Evolutionary conservation across 1,140 invertebrate species (phyloP), one percentile per base, ranked within the genome.

Genomic region (Cherax destructor): DNA sequence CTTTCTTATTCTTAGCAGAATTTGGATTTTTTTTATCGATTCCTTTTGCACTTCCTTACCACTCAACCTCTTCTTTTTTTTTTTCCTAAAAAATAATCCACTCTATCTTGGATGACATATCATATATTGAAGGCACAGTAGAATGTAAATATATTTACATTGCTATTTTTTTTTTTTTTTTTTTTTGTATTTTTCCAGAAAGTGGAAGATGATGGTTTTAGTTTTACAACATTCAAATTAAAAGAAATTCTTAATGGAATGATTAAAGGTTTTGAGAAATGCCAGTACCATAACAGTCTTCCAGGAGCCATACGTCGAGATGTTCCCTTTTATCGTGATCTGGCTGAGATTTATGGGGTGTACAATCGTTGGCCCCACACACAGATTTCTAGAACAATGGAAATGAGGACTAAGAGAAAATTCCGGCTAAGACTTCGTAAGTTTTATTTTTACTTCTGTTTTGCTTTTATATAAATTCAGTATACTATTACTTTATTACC

Each of bases 241-340:
- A 92, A 92, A 56, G 91, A 92, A 52, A 92, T 88, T 50, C 72
- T 92, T 21, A 88, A 72, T 47, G 91, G 86, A 7, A 92, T 88
- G 80, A 88, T 92, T n/a, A 92, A 92, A 56, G 81, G 86, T 18
- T 92, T 83, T 88, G 91, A 92, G 78, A 92, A 88, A 74, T 79
- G 79, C 47, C 86, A 88, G 49, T 74, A 79, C 6, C 91, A 92
- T 50, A 92, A 92, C 76, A 88, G 86, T n/a, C 61, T 92, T n/a
- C 86, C 91, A 69, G 91, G 91, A 79, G 91, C 91, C 13, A 92
- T 92, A 30, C 83, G 83, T 7, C 52, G 91, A 61, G 86, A 92
- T 80, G 91, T 87, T 24, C 86, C 91, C 9, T 84, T 84, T 59
- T 92, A 83, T 61, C 52, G 86, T 65, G 86, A 92, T 77, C 86